Evolutionary conservation across 2,888 invertebrate genomes (phyloP), one percentile per base, ranked within the genome.

Genomic region (Cancer borealis): DNA sequence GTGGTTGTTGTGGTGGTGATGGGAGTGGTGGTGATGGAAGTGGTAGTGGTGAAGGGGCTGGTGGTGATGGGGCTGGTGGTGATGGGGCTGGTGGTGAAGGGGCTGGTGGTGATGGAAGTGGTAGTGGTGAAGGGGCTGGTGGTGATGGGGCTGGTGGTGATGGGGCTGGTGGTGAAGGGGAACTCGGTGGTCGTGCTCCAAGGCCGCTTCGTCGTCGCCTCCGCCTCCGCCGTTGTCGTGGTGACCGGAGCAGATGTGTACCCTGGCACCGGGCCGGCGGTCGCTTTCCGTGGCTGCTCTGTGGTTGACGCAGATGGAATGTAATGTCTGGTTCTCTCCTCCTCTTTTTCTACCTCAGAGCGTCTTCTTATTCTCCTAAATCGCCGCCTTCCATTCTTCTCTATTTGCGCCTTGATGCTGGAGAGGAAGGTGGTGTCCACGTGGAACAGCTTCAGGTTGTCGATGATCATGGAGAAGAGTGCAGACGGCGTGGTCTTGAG

Each of bases 371-470:
- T 79, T 30, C 79, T 79, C 79, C 79, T 79, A n/a, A 12, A 17
- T n/a, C 79, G 88, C 4, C 49, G 26, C 73, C 95, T 87, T n/a
- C 73, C 88, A n/a, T 92, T 93, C 39, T 92, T 92, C 45, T 93
- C 60, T 17, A 94, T 93, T 54, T 95, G 95, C 21, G 91, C 92
- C 79, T 95, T 93, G 12, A 95, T 91, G 39, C 92, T 92, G 60
- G 94, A 91, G 47, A 95, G 92, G 91, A 95, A 95, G 21, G 92
- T 88, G 21, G 95, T 95, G 92, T 95, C 93, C 45, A 95, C 93
- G 45, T 95, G 93, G 79, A 95, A 95, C 90, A 92, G 95, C 45
- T 95, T 92, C 45, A 95, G 92, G 14, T 92, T 93, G 30, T 95
- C 92, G 10, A 95, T 94, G 21, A 95, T 92, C 73, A 95, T 95